Conservation (phyloP, 2,888 invertebrate genomes). For the Lampropteryx suffumata region DNA sequence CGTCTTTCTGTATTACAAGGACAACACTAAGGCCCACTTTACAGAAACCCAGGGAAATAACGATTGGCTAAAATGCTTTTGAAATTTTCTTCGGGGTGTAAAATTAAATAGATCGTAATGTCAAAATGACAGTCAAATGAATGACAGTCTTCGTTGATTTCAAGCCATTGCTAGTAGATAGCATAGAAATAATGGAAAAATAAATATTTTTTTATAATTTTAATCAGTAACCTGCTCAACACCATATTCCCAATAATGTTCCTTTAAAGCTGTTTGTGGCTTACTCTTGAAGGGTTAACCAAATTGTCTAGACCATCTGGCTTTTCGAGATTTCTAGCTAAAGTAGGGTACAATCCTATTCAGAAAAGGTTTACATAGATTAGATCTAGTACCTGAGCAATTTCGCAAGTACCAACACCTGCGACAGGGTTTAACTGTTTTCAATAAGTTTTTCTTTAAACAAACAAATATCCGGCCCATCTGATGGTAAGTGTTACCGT, state of each 20-base stretch:
- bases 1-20: conserved; percentile 13
- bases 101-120: conserved; percentile 6
- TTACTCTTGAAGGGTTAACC: neutral
- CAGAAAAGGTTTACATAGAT: neutral
- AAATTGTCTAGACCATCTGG: conserved; percentile 6
- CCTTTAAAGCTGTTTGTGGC: neutral
- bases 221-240: too few species aligned
- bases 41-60: conserved; percentile 9
- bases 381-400: neutral
- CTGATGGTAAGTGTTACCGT: too few species aligned
- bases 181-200: too few species aligned
- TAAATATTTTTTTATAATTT: too few species aligned
- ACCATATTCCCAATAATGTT: too few species aligned
- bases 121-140: neutral
- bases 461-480: too few species aligned
- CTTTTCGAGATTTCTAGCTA: neutral
- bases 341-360: conserved; percentile 2
- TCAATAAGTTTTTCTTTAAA: too few species aligned
- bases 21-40: conserved; percentile 23
- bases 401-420: neutral
- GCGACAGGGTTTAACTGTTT: too few species aligned
- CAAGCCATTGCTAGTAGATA: too few species aligned
- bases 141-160: neutral
- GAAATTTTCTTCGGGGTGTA: conserved; percentile 7
- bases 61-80: conserved; percentile 17